phyloP scores from a whole-genome alignment of 2,113 vertebrate species.

The Dromiciops gliroides region DNA sequence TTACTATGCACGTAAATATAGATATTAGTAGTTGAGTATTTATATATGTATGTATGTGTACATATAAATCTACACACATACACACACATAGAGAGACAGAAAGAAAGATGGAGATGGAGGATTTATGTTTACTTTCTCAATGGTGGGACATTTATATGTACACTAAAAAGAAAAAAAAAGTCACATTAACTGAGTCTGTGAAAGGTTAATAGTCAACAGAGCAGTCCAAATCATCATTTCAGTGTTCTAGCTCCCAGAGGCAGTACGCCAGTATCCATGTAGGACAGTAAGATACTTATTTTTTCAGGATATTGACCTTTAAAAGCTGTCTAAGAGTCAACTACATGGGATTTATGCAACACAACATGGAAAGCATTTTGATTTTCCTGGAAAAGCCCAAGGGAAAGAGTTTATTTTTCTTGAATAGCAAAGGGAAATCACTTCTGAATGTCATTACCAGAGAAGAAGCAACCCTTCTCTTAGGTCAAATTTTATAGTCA shows the following conservation, averaged over 20 bases:
- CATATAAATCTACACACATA: neutral
- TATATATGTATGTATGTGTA: no score
- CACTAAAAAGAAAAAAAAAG: neutral
- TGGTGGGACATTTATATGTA: neutral
- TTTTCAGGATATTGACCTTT: conserved; percentile 42
- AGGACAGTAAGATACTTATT: conserved; percentile 13
- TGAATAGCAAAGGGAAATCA: conserved; percentile 16
- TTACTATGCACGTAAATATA: neutral
- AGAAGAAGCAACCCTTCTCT: conserved; percentile 7
- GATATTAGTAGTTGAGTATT: no score
- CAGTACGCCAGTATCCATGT: conserved; percentile 3
- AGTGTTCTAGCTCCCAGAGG: conserved; percentile 22
- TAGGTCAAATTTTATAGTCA: conserved; percentile 53
- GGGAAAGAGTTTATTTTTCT: conserved; percentile 12
- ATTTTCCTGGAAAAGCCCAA: conserved; percentile 44
- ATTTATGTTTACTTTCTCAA: conserved; percentile 13
- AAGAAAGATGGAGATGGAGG: neutral
- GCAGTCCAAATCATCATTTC: neutral
- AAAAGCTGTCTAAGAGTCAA: conserved; percentile 43
- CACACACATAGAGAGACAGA: neutral
- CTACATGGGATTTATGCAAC: neutral
- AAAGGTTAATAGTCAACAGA: neutral
- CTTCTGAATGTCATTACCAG: conserved; percentile 6
- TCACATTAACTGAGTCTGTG: neutral
- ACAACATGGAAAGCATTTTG: conserved; percentile 33